Conservation (phyloP, 2,113 vertebrate genomes). For the Gobiocypris rarus region DNA sequence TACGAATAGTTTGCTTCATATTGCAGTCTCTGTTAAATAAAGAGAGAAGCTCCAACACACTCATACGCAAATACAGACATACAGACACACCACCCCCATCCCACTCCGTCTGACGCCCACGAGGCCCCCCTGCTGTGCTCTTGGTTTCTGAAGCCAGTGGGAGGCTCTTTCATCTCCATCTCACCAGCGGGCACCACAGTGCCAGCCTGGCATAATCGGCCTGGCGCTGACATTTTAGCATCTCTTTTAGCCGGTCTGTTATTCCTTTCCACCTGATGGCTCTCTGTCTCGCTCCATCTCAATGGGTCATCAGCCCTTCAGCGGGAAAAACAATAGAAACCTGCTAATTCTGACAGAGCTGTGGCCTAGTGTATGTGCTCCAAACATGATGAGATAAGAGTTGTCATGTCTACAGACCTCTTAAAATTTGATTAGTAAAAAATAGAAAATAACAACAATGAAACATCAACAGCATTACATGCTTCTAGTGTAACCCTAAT, state of each 20-base stretch:
- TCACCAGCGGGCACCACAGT: slow-evolving; percentile 43
- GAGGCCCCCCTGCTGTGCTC: slow-evolving; percentile 24
- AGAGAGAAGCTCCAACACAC: slow-evolving; percentile 31
- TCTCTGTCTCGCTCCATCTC: slow-evolving; percentile 24
- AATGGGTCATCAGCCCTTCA: neutral
- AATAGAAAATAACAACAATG: neutral
- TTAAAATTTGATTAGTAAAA: neutral
- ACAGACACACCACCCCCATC: slow-evolving; percentile 27
- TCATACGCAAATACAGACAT: slow-evolving; percentile 15
- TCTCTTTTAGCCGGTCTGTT: slow-evolving; percentile 22
- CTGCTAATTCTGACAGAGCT: slow-evolving; percentile 2
- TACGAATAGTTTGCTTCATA: neutral
- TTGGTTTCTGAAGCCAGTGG: slow-evolving; percentile 17
- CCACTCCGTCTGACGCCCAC: slow-evolving; percentile 38
- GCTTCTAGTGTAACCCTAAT: neutral
- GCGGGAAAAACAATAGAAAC: slow-evolving; percentile 16
- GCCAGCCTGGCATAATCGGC: slow-evolving; percentile 37
- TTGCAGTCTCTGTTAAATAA: slow-evolving; percentile 20
- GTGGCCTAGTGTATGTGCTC: neutral
- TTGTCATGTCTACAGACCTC: neutral
- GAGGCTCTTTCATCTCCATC: slow-evolving; percentile 41
- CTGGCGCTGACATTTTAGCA: slow-evolving; percentile 46
- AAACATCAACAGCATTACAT: neutral
- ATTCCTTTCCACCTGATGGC: slow-evolving; percentile 41
- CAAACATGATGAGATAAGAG: neutral